Evolutionary conservation across 2,797 vertebrate species (phyloP).

Genomic region (Pagetopsis macropterus): DNA sequence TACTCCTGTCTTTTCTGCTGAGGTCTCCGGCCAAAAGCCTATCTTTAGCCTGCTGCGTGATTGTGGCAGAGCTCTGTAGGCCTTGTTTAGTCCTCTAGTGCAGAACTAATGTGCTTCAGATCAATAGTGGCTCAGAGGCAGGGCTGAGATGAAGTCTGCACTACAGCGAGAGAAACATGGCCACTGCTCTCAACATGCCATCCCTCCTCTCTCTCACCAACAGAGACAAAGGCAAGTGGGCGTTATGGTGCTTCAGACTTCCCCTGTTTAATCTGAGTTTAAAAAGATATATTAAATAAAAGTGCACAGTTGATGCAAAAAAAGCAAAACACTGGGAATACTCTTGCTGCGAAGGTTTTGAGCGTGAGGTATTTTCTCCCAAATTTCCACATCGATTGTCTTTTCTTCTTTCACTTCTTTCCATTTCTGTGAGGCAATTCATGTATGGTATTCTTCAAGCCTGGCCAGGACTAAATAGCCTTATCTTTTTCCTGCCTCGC

Average conservation of each 20-base stretch:
- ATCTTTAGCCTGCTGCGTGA: constrained; percentile 75
- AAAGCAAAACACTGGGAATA: constrained; percentile 16
- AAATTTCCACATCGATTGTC: constrained; percentile 37
- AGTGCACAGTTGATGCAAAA: neutral
- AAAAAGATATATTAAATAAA: constrained; percentile 20
- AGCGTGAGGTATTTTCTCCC: constrained; percentile 28
- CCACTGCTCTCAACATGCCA: constrained; percentile 36
- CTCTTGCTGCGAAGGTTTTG: constrained; percentile 14
- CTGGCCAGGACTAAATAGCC: constrained; percentile 60
- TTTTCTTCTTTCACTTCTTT: constrained; percentile 35
- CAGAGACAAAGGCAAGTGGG: constrained; percentile 15
- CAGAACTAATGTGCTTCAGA: constrained; percentile 81
- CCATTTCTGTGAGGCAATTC: constrained; percentile 43
- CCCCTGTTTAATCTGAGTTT: constrained; percentile 28
- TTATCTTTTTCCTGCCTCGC: constrained; percentile 58
- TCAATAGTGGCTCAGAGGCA: constrained; percentile 77
- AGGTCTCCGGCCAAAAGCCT: constrained; percentile 71
- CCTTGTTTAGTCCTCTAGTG: constrained; percentile 72
- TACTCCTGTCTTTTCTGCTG: constrained; percentile 42
- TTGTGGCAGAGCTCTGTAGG: constrained; percentile 68
- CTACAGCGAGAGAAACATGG: constrained; percentile 52
- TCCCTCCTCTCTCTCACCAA: neutral
- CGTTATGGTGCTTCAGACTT: constrained; percentile 11
- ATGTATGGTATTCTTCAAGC: constrained; percentile 45
- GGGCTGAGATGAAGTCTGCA: constrained; percentile 58